A percentile compares a stretch with the other conserved stretches of the same genome.
Conservation (phyloP, 2,113 vertebrate genomes). For the Chamaetylas fuelleborni region DNA sequence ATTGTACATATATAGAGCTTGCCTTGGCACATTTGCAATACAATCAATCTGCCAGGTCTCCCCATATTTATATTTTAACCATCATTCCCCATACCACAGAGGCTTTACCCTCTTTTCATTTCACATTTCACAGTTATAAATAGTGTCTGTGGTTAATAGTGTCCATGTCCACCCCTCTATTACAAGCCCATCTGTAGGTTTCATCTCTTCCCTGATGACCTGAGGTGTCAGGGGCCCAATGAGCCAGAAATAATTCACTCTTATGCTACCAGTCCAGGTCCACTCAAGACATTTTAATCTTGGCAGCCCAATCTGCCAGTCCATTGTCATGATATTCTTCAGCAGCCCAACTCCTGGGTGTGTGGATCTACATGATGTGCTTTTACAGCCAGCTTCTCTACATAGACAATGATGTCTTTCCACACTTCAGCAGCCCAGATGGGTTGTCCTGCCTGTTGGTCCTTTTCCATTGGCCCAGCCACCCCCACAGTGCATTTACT, state of each 20-base stretch:
- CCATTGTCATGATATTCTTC: neutral
- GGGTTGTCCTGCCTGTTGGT: neutral
- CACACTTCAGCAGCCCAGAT: neutral
- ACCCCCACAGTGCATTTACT: neutral
- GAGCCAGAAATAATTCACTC: neutral
- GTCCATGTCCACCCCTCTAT: too few relatives aligned
- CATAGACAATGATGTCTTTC: neutral
- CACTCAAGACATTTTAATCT: too few relatives aligned
- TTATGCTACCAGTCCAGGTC: neutral
- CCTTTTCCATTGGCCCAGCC: neutral
- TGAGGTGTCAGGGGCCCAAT: neutral
- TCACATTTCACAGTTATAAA: neutral
- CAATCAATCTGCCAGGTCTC: neutral
- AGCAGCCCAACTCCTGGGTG: fast-evolving
- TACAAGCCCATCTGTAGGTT: neutral
- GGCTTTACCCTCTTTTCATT: neutral
- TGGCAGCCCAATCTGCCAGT: neutral
- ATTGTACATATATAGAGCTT: neutral
- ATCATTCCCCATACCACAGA: neutral
- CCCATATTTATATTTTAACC: neutral
- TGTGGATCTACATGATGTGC: fast-evolving
- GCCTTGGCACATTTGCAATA: neutral
- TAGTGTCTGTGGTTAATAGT: too few relatives aligned
- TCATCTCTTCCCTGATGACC: neutral
- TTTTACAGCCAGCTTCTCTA: neutral